phyloP scores from a whole-genome alignment of 2,797 vertebrate species.

The Typhlichthys subterraneus region DNA sequence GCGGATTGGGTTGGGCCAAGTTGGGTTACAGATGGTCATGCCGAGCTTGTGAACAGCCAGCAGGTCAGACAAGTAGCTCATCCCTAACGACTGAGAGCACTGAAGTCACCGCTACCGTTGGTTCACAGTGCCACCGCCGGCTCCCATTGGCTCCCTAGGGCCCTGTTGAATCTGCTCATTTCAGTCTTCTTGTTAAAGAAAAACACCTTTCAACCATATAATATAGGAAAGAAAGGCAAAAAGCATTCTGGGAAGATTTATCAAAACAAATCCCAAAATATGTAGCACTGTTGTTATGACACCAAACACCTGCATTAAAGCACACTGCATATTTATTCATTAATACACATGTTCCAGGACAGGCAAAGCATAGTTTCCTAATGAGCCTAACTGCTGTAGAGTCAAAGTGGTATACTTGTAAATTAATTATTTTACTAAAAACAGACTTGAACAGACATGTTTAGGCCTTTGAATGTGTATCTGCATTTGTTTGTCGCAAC shows the following conservation, averaged over 20 bases:
- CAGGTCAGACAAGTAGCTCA: constrained; percentile 51
- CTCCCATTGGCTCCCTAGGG: constrained; percentile 40
- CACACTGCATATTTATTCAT: constrained; percentile 10
- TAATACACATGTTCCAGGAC: constrained; percentile 17
- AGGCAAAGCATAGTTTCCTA: constrained; percentile 23
- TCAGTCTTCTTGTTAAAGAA: constrained; percentile 30
- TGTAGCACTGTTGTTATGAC: constrained; percentile 21
- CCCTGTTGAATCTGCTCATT: constrained; percentile 37
- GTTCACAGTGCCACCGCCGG: constrained; percentile 22
- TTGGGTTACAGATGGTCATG: constrained; percentile 44
- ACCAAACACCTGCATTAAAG: constrained; percentile 24
- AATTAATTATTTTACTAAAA: constrained; percentile 13
- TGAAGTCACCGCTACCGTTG: constrained; percentile 61
- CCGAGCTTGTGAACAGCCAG: constrained; percentile 15
- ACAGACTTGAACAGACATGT: constrained; percentile 10
- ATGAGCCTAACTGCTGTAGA: constrained; percentile 16
- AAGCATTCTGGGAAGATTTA: constrained; percentile 16
- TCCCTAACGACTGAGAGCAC: constrained; percentile 30
- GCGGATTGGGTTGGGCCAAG: constrained; percentile 49
- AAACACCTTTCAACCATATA: constrained; percentile 29
- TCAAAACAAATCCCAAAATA: constrained; percentile 9
- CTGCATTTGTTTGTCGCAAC: background rate
- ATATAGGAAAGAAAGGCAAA: constrained; percentile 34
- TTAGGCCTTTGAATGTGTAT: constrained; percentile 3
- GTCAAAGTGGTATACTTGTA: constrained; percentile 12